phyloP scores from a whole-genome alignment of 2,888 invertebrate species.

The Megaustenia siamemsis region DNA sequence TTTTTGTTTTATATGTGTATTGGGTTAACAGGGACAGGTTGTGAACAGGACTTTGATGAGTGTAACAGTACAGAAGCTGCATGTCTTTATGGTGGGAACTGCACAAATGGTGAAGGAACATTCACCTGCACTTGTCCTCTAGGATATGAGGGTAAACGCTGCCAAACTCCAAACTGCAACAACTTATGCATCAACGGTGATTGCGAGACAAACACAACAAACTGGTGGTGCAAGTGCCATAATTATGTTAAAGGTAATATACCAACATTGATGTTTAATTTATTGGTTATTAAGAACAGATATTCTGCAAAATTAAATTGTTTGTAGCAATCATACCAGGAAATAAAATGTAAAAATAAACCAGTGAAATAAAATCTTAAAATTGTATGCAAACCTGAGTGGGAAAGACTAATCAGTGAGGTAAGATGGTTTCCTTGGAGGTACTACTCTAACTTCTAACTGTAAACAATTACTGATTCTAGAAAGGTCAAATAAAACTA shows the following conservation, averaged over 20 bases:
- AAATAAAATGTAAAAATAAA: too few relatives aligned
- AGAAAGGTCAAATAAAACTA: too few relatives aligned
- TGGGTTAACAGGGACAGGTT: slow-evolving; percentile 85
- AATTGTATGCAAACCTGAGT: too few relatives aligned
- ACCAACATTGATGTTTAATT: too few relatives aligned
- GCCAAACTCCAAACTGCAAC: slow-evolving; percentile 64
- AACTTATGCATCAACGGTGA: slow-evolving; percentile 64
- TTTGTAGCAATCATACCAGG: too few relatives aligned
- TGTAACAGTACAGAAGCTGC: slow-evolving; percentile 47
- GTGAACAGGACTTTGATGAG: slow-evolving; percentile 79
- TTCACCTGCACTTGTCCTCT: slow-evolving; percentile 70
- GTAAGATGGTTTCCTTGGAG: too few relatives aligned
- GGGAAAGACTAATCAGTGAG: too few relatives aligned
- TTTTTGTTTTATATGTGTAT: background rate
- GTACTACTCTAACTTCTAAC: too few relatives aligned
- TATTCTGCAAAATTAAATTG: too few relatives aligned
- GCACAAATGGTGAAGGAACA: slow-evolving; percentile 79
- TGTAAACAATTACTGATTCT: too few relatives aligned
- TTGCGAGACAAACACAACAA: slow-evolving; percentile 55
- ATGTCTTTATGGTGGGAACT: slow-evolving; percentile 82
- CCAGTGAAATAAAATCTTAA: too few relatives aligned
- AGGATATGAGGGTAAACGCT: slow-evolving; percentile 69
- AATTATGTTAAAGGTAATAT: slow-evolving; percentile 66
- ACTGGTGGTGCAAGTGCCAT: slow-evolving; percentile 64
- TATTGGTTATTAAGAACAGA: too few relatives aligned